Conservation (phyloP, 2,888 invertebrate species). For the Ochropleura leucogaster region DNA sequence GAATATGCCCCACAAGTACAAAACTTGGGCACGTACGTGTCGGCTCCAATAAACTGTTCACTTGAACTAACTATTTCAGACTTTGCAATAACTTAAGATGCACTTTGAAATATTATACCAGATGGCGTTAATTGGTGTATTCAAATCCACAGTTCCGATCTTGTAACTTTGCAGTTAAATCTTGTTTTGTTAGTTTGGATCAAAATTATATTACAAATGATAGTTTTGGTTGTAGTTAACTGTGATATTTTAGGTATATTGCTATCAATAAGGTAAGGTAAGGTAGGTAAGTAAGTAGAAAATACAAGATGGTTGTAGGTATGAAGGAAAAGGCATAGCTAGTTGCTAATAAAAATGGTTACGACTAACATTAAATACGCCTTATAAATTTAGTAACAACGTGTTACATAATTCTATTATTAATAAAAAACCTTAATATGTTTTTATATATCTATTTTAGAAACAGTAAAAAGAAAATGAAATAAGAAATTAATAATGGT, state of each 20-base stretch:
- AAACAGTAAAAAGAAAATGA: background rate
- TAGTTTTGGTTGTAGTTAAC: background rate
- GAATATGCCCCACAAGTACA: background rate
- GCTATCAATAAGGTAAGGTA: too few species aligned
- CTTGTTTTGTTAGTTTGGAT: background rate
- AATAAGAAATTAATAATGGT: too few species aligned
- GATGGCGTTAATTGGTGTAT: conserved; percentile 24
- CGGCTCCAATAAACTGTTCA: conserved; percentile 19
- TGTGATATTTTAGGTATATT: background rate
- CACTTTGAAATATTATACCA: conserved; percentile 48
- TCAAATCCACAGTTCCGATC: background rate
- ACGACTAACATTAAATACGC: background rate
- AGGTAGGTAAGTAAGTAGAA: too few species aligned
- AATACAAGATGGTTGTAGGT: too few species aligned
- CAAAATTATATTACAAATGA: background rate
- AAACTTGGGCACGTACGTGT: conserved; percentile 11
- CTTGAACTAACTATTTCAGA: conserved; percentile 22
- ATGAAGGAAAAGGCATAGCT: too few species aligned
- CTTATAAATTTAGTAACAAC: background rate
- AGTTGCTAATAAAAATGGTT: background rate
- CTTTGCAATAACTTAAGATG: conserved; percentile 32
- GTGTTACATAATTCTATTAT: background rate
- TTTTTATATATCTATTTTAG: too few species aligned
- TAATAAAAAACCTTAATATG: background rate
- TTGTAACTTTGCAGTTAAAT: background rate